These are phyloP conservation scores for Etheostoma nigrum DNA, from an alignment of 2,797 vertebrate genomes.

Conservation along the genomic window DNA sequence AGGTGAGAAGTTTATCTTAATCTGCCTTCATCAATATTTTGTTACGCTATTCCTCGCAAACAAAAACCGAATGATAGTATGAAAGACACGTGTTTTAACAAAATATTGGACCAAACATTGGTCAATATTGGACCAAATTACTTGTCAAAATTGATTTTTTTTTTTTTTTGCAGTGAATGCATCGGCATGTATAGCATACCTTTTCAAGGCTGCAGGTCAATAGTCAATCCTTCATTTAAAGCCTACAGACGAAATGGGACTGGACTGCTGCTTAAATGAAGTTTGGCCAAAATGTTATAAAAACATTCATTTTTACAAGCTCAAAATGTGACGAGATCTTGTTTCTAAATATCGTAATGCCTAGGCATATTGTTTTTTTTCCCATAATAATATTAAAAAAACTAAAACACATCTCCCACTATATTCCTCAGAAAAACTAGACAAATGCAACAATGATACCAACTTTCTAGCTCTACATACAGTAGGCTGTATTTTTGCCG, in stretches of 20 bases:
- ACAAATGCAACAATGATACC: no score
- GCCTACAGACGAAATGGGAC: neutral
- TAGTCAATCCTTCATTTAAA: neutral
- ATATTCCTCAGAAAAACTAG: no score
- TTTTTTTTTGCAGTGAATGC: conserved; percentile 4
- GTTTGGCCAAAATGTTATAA: neutral
- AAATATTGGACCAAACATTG: neutral
- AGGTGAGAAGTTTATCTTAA: neutral
- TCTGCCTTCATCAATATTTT: neutral
- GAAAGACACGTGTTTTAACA: neutral
- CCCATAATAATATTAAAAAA: neutral
- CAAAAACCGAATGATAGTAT: neutral
- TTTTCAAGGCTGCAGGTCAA: neutral
- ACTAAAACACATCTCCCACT: neutral
- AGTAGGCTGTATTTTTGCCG: neutral
- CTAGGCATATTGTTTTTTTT: neutral
- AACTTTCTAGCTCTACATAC: neutral
- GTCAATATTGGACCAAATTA: neutral
- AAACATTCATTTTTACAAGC: neutral
- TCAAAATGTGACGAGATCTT: neutral
- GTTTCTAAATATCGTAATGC: neutral
- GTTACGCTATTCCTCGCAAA: neutral
- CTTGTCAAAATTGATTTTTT: neutral
- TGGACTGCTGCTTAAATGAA: neutral
- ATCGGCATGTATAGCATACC: neutral